phyloP scores from a whole-genome alignment of 2,113 vertebrate species.

The Hypomesus transpacificus region DNA sequence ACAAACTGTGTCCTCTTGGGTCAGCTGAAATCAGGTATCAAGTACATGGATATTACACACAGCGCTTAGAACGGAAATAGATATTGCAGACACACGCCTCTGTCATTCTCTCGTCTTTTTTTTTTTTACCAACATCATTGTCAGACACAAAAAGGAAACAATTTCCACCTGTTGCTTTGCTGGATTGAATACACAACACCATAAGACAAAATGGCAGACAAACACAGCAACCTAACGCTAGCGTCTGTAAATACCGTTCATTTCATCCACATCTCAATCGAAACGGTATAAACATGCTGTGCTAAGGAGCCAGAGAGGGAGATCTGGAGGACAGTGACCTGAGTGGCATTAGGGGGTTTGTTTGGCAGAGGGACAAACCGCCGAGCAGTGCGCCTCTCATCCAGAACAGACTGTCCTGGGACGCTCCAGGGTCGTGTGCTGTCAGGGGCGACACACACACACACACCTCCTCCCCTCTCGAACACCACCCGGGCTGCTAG shows the following conservation, averaged over 20 bases:
- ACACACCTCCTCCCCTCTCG: conserved; percentile 44
- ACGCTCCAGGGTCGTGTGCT: conserved; percentile 34
- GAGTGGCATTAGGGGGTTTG: conserved; percentile 22
- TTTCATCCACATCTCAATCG: conserved; percentile 1
- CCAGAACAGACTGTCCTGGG: conserved; percentile 69
- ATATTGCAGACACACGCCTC: background rate
- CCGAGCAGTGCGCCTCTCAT: conserved; percentile 27
- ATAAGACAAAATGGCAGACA: background rate
- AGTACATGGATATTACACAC: conserved; percentile 54
- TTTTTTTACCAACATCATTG: background rate
- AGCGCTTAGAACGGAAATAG: conserved; percentile 20
- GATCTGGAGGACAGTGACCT: conserved; percentile 21
- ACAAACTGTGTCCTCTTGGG: conserved; percentile 33
- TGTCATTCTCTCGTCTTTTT: background rate
- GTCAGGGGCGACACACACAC: conserved; percentile 45
- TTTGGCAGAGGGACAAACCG: conserved; percentile 44
- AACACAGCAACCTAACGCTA: background rate
- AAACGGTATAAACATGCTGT: background rate
- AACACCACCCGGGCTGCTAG: conserved; percentile 34
- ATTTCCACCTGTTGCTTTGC: background rate
- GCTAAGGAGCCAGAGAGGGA: background rate
- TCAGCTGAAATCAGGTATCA: conserved; percentile 25
- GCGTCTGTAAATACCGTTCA: conserved; percentile 1
- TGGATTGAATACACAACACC: background rate
- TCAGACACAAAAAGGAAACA: background rate